These are phyloP conservation scores for Cephalopachus bancanus DNA, from an alignment of 2,797 vertebrate genomes.

Conservation along the genomic window DNA sequence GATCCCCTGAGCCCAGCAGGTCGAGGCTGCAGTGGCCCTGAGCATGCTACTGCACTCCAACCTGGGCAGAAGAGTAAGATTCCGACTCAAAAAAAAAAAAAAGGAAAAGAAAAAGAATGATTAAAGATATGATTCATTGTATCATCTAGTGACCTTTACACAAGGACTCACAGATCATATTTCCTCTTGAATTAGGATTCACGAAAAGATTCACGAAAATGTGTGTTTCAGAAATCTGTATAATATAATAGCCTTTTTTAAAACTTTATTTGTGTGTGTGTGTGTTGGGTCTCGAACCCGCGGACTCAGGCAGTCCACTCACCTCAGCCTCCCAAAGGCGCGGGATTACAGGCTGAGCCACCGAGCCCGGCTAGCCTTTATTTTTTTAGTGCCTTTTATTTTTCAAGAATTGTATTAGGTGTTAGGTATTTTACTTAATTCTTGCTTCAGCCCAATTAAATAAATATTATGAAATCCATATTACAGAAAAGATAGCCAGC, in stretches of 20 bases:
- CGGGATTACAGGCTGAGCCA: too few species aligned
- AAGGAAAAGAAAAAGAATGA: too few species aligned
- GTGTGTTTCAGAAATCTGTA: neutral
- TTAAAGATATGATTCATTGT: conserved; percentile 34
- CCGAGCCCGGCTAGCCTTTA: too few species aligned
- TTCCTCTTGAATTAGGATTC: conserved; percentile 58
- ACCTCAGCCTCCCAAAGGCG: too few species aligned
- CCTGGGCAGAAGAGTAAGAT: too few species aligned
- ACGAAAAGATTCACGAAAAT: conserved; percentile 62
- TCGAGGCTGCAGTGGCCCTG: too few species aligned
- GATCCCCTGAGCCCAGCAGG: too few species aligned
- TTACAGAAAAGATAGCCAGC: conserved; percentile 30
- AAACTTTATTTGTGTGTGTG: too few species aligned
- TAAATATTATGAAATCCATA: neutral
- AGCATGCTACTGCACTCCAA: too few species aligned
- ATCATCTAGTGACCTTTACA: neutral
- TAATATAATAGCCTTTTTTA: conserved; percentile 56
- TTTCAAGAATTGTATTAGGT: neutral
- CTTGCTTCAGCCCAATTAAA: conserved; percentile 22
- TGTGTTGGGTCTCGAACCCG: too few species aligned
- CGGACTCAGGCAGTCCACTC: too few species aligned
- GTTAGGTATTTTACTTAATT: conserved; percentile 62
- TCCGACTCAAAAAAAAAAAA: too few species aligned
- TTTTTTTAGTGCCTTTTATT: neutral
- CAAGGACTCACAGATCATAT: conserved; percentile 48